Evolutionary conservation across 2,888 invertebrate species (phyloP).

Genomic region (Pogonocherus hispidulus): DNA sequence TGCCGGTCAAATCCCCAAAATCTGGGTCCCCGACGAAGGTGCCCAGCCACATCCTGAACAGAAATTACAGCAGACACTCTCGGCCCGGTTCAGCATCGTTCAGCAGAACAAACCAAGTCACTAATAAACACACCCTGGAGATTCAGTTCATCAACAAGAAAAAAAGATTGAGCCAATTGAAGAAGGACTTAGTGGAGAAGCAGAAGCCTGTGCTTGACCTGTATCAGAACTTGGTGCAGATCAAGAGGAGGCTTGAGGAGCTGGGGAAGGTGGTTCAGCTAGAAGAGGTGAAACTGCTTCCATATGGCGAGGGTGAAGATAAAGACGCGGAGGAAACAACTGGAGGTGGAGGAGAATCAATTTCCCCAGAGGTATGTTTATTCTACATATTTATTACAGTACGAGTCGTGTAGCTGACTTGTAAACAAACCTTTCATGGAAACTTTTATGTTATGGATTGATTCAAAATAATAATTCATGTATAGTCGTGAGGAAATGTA

Average conservation of each 20-base stretch:
- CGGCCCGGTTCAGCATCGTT: conserved; percentile 38
- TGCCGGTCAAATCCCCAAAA: conserved; percentile 48
- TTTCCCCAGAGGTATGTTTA: conserved; percentile 44
- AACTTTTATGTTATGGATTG: too few relatives aligned
- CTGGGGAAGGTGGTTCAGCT: conserved; percentile 60
- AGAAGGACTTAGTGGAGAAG: conserved; percentile 61
- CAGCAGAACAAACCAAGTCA: conserved; percentile 32
- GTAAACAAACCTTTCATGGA: too few relatives aligned
- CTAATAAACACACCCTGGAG: conserved; percentile 60
- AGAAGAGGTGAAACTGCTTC: conserved; percentile 58
- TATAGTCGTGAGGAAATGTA: too few relatives aligned
- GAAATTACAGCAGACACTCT: conserved; percentile 23
- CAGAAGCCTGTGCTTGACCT: conserved; percentile 63
- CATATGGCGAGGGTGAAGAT: conserved; percentile 34
- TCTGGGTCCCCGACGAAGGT: conserved; percentile 35
- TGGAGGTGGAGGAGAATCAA: conserved; percentile 41
- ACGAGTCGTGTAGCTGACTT: too few relatives aligned
- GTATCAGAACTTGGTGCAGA: conserved; percentile 60
- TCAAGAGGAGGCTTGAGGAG: conserved; percentile 63
- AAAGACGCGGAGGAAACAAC: conserved; percentile 21
- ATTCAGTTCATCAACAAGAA: conserved; percentile 64
- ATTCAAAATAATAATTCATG: too few relatives aligned
- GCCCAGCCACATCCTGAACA: conserved; percentile 33
- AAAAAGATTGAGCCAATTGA: conserved; percentile 59
- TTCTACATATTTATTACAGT: too few relatives aligned